Conservation (phyloP, 2,797 vertebrate species). For the Sardinella longiceps region DNA sequence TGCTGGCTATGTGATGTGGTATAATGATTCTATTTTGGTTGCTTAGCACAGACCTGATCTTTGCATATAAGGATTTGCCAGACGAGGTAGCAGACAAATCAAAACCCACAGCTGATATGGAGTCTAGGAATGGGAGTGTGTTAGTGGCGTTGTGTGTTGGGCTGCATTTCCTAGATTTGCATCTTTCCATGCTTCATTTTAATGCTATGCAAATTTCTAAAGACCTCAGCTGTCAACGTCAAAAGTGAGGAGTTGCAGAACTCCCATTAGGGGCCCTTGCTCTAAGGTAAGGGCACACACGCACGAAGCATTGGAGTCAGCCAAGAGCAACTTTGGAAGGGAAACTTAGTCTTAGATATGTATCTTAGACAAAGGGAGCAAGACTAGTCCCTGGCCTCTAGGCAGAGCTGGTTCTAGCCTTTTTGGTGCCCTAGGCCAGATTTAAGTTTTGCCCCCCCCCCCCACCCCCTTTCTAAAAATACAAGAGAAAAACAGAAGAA, state of each 20-base stretch:
- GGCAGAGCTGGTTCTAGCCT: no score
- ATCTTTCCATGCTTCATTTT: conserved; percentile 50
- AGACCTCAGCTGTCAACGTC: not conserved
- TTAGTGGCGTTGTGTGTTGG: not conserved
- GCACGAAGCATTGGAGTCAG: not conserved
- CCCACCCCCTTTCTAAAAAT: no score
- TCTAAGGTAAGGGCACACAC: not conserved
- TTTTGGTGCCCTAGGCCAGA: no score
- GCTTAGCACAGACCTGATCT: not conserved
- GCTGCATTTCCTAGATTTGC: conserved; percentile 43
- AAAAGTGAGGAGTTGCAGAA: not conserved
- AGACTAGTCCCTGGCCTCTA: not conserved
- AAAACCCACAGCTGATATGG: not conserved
- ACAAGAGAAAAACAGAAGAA: no score
- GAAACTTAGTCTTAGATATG: not conserved
- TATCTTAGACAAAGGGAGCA: not conserved
- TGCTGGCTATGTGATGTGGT: not conserved
- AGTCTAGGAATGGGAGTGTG: not conserved
- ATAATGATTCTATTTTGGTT: not conserved
- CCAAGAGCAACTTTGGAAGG: not conserved
- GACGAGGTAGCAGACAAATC: not conserved
- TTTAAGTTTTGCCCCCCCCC: no score
- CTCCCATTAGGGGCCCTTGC: not conserved
- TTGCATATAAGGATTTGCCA: not conserved
- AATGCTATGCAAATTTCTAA: conserved; percentile 46